phyloP scores from a whole-genome alignment of 2,888 invertebrate species.

The Tipula confusa region DNA sequence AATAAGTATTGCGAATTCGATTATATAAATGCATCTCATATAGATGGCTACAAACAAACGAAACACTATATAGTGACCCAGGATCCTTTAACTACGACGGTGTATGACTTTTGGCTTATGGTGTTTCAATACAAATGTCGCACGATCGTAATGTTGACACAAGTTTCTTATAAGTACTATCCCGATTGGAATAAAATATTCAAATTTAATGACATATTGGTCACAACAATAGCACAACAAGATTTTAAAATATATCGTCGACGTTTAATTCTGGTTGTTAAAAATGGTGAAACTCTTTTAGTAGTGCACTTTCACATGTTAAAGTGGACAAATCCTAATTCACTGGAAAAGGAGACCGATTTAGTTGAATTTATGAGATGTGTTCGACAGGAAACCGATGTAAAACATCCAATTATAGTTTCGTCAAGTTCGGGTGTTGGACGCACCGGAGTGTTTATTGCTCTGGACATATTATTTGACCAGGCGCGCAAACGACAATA shows the following conservation, averaged over 20 bases:
- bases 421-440: constrained; percentile 64
- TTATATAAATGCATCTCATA: constrained; percentile 71
- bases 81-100: constrained; percentile 64
- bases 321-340: background rate
- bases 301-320: background rate
- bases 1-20: constrained; percentile 58
- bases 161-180: constrained; percentile 40
- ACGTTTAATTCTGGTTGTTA: background rate
- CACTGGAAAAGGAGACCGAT: background rate
- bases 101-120: constrained; percentile 73
- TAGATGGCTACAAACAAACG: constrained; percentile 61
- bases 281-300: background rate
- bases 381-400: background rate
- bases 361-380: background rate
- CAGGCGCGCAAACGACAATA: constrained; percentile 52
- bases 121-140: constrained; percentile 63
- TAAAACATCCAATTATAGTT: background rate
- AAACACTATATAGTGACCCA: constrained; percentile 73
- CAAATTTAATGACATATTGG: background rate
- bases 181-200: background rate
- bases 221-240: background rate
- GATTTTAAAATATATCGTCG: background rate
- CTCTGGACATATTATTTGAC: constrained; percentile 60
- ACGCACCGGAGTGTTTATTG: constrained; percentile 69
- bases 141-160: constrained; percentile 67